Percentiles rank a stretch among this genome's conserved stretches.
These are phyloP conservation scores for Icerya purchasi DNA, from an alignment of 2,888 invertebrate species.

Conservation along the genomic window DNA sequence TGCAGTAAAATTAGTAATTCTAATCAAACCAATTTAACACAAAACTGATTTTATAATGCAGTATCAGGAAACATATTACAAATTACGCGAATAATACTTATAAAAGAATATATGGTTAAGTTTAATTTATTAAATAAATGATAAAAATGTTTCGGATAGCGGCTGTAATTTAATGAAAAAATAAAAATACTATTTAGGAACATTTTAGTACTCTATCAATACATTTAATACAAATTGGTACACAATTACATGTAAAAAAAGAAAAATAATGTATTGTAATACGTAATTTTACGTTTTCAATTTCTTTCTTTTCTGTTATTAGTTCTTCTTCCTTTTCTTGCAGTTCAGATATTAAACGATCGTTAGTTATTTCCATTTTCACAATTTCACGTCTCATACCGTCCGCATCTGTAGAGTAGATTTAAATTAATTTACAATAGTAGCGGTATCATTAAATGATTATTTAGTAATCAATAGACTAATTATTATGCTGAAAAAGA, in stretches of 20 bases:
- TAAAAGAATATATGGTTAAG: not conserved
- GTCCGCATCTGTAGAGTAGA: slow-evolving; percentile 16
- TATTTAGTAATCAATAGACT: not conserved
- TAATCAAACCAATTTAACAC: too few species aligned
- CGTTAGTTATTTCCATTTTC: slow-evolving; percentile 21
- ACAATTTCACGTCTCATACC: slow-evolving; percentile 27
- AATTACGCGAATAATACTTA: not conserved
- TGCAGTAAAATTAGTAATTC: too few species aligned
- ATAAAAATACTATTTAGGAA: too few species aligned
- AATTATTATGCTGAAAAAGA: not conserved
- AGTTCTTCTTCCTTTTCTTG: slow-evolving; percentile 26
- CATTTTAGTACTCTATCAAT: too few species aligned
- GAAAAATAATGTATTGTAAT: too few species aligned
- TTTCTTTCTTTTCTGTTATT: slow-evolving; percentile 23
- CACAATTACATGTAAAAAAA: too few species aligned
- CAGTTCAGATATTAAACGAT: slow-evolving; percentile 26
- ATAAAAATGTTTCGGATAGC: too few species aligned
- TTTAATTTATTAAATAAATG: not conserved
- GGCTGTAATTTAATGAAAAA: too few species aligned
- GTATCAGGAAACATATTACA: too few species aligned
- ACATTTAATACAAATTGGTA: too few species aligned
- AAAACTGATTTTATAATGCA: too few species aligned
- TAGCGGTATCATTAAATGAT: not conserved
- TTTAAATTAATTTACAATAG: not conserved
- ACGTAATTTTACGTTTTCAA: slow-evolving; percentile 25